Conservation (phyloP, 2,797 vertebrate species). For the Manis javanica region DNA sequence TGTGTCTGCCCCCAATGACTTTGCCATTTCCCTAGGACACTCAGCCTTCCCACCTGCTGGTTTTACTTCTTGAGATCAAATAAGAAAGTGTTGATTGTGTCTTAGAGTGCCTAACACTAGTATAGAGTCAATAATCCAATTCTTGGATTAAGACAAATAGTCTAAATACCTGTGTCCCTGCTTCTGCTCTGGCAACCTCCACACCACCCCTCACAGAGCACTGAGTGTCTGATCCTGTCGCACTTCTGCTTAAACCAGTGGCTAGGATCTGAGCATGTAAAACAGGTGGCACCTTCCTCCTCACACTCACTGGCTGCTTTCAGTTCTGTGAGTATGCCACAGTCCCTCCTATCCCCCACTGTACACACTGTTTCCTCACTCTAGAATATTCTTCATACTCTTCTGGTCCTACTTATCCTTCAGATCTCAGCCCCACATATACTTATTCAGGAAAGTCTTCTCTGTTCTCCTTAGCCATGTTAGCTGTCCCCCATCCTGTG, state of each 20-base stretch:
- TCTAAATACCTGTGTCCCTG: not conserved
- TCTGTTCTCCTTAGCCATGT: not conserved
- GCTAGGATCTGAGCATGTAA: not conserved
- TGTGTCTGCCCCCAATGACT: not conserved
- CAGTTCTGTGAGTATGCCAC: not conserved
- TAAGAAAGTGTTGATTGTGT: not conserved
- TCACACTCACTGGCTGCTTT: not conserved
- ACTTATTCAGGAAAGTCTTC: not conserved
- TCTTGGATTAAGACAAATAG: not conserved
- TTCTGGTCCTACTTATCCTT: not conserved
- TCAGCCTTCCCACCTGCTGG: not conserved
- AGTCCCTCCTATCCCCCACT: accelerated
- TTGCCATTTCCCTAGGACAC: not conserved
- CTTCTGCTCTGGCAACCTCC: not conserved
- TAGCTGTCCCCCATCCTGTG: not conserved
- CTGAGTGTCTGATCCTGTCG: too few relatives aligned
- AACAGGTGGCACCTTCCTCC: not conserved
- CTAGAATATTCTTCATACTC: not conserved
- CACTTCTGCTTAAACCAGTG: not conserved
- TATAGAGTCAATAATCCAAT: not conserved
- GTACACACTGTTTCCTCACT: accelerated
- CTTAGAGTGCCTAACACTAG: not conserved
- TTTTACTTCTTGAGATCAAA: not conserved
- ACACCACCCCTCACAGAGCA: too few relatives aligned
- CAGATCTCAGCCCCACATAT: not conserved